Conservation (phyloP, 2,888 invertebrate genomes). For the Cantharis nigra region DNA sequence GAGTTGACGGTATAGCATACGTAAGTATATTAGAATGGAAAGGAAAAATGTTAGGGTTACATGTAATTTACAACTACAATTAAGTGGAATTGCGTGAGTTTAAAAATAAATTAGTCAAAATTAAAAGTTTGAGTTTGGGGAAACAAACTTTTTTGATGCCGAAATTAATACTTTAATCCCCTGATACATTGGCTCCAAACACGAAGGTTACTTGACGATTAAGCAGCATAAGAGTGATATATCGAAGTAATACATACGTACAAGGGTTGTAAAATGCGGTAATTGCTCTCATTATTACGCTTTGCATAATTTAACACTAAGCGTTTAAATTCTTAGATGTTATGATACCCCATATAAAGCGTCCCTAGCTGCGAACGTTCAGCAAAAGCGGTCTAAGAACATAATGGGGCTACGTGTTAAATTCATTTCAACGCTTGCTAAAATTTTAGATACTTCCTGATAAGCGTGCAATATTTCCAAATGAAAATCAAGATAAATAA, state of each 20-base stretch:
- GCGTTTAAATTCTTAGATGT: slow-evolving; percentile 32
- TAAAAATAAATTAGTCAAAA: background rate
- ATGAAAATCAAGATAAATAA: background rate
- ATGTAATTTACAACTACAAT: background rate
- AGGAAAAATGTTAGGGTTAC: background rate
- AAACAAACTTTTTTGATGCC: background rate
- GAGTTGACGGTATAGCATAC: too few relatives aligned
- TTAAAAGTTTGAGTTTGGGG: background rate
- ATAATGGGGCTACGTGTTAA: slow-evolving; percentile 28
- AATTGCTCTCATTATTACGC: slow-evolving; percentile 35
- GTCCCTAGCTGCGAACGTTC: slow-evolving; percentile 25
- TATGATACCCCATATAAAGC: slow-evolving; percentile 29
- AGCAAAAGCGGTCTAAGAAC: slow-evolving; percentile 24
- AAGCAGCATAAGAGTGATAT: slow-evolving; percentile 20
- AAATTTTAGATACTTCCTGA: slow-evolving; percentile 20
- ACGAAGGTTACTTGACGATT: slow-evolving; percentile 13
- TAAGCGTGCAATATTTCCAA: background rate
- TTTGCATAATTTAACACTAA: slow-evolving; percentile 35
- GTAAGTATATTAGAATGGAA: background rate
- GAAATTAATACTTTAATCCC: background rate
- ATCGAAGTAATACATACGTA: slow-evolving; percentile 28
- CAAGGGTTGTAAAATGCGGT: slow-evolving; percentile 31
- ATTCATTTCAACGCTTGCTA: slow-evolving; percentile 22
- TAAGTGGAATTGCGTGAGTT: background rate
- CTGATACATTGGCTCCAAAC: background rate